Evolutionary conservation across 92 coral and sea anemone species (phyloP), one percentile per base, ranked within the genome.

Genomic region (Anthopleura xanthogrammica): DNA sequence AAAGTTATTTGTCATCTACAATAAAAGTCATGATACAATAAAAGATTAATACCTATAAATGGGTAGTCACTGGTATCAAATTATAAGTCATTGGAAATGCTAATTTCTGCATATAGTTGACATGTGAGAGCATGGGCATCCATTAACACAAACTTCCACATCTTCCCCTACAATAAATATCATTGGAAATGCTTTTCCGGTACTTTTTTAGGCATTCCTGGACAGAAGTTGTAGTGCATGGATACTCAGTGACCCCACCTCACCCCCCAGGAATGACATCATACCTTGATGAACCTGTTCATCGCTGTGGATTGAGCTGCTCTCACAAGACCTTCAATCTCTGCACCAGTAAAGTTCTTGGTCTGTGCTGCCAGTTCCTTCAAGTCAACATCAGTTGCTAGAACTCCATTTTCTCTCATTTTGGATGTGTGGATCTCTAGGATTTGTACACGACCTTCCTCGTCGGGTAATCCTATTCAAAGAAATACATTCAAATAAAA

Each of bases 301-400:
- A 97, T 97, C 0, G 99, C 99, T 20, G 97, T 97, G 12, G 98
- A 94, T 86, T 94, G 98, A 0, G 99, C 99, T 7, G 99, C 99
- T 60, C 99, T 91, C 39, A 97, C 99, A 43, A 97, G 90, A 16
- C 98, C 99, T 41, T 94, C 99, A 20, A 97, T 97, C 90, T 97
- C 99, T 43, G 99, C 98, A 41, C 99, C 99, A 52, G 98, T 97
- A 75, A 97, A 97, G 91, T 97, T 97, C 95, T 97, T 97, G 55
- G 99, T 97, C 79, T 94, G 97, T 9, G 90, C 78, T 2, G 99
- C 99, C 57, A 97, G 90, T 72, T 92, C 98, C 11, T 40, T 72
- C 72, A 97, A 79, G 72, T 97, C 97, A 19, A 97, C 96, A 62
- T 97, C 99, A 2, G 80, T 60, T 2, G 91, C 92, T 7, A 97